Percentiles rank a stretch among this genome's conserved stretches.
Conservation (phyloP, 1,140 invertebrate species). For the Saccostrea cuccullata region DNA sequence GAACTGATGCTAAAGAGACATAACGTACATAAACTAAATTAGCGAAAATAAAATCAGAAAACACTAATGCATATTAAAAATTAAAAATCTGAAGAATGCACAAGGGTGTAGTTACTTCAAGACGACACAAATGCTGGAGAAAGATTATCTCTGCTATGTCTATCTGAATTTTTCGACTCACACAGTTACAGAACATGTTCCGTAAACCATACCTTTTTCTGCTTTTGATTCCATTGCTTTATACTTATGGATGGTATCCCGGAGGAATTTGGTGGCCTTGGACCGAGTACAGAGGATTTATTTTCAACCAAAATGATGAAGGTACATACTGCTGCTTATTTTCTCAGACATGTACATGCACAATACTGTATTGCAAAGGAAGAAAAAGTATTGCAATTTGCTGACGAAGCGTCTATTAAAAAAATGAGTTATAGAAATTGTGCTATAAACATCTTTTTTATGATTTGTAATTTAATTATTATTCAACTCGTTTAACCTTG, state of each 20-base stretch:
- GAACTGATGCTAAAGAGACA: neutral
- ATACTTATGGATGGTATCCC: neutral
- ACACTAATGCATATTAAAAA: neutral
- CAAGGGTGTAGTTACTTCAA: neutral
- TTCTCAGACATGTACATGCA: neutral
- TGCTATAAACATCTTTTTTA: no score
- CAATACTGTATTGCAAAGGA: neutral
- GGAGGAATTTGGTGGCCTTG: neutral
- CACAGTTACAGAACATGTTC: neutral
- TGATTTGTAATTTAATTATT: no score
- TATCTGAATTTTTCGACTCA: neutral
- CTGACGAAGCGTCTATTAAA: no score
- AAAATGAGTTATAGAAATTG: no score
- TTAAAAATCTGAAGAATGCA: neutral
- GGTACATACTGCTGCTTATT: neutral
- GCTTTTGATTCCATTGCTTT: neutral
- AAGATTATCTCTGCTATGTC: neutral
- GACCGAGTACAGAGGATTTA: neutral
- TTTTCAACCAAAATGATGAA: neutral
- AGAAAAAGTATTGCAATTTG: neutral
- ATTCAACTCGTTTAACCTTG: no score
- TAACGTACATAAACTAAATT: neutral
- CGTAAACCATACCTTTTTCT: neutral
- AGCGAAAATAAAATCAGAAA: neutral
- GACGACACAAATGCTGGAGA: neutral